Evolutionary conservation across 2,797 vertebrate genomes (phyloP), one percentile per base, ranked within the genome.

Genomic region (Cryptoblepharus egeriae): DNA sequence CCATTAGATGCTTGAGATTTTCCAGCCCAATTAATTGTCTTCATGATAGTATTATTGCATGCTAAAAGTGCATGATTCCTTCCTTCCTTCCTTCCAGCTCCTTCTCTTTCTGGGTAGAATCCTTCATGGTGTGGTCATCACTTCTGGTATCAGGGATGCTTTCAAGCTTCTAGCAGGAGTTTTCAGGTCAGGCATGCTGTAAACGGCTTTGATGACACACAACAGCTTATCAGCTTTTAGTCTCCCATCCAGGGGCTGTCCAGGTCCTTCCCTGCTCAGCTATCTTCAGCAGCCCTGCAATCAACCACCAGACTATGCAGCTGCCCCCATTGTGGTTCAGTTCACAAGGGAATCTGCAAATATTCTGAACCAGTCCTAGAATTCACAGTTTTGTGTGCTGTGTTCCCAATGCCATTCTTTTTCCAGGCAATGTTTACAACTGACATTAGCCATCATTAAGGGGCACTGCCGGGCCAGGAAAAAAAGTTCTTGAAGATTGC

Each of bases 401-500:
- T 67, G 30, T 26, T 84, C 55, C 37, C 52, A 68, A 37, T 20
- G 32, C 15, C 20, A 1, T 83, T 88, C 72, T 88, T 28, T 42
- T 87, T 26, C 82, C 32, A 26, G 72, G 60, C 82, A 79, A 28
- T 60, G 81, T 30, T 24, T 85, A 13, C 70, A 64, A 35, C n/a
- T 58, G 82, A 26, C 55, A 22, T 55, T 61, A 57, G 16, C 63
- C 2, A 76, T 84, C 52, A 86, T 74, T 90, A 79, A 79, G 18
- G 75, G 35, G 35, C 83, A 72, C 35, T 84, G 69, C 67, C 37
- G 35, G 82, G 81, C 78, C 6, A 2, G 79, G 86, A 80, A 87
- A 80, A 87, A 9, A 55, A 73, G 75, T 82, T 70, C 28, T 49
- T 78, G 67, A 79, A 88, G 74, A 86, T 67, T 37, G 1, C 49